phyloP scores from a whole-genome alignment of 2,113 vertebrate species.

The Podocnemis expansa region DNA sequence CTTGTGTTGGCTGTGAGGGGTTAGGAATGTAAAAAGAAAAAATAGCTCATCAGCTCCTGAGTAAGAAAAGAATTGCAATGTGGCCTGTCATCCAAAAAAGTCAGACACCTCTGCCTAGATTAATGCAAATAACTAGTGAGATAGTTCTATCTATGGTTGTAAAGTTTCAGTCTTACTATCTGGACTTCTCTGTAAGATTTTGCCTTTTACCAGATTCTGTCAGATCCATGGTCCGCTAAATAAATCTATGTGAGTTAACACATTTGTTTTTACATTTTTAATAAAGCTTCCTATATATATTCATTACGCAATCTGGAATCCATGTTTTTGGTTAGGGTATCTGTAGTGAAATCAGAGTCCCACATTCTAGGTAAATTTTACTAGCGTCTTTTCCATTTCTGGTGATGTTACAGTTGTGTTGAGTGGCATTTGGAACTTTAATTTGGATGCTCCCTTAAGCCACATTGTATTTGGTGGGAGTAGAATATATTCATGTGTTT shows the following conservation, averaged over 20 bases:
- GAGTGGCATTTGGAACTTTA: neutral
- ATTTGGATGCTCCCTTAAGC: neutral
- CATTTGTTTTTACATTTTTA: neutral
- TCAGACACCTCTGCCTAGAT: too few species aligned
- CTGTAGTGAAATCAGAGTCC: neutral
- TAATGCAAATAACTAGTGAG: neutral
- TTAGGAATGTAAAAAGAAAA: too few species aligned
- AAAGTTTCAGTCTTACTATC: neutral
- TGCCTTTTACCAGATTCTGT: neutral
- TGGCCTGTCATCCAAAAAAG: too few species aligned
- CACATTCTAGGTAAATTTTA: neutral
- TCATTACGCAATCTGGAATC: neutral
- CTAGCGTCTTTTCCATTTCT: neutral
- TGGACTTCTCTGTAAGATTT: neutral
- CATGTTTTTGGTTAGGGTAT: neutral
- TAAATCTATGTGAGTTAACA: neutral
- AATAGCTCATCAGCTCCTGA: too few species aligned
- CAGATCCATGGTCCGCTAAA: neutral
- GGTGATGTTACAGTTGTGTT: neutral
- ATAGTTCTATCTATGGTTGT: neutral
- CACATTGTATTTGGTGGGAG: neutral
- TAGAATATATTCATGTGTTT: neutral
- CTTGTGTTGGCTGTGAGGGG: too few species aligned
- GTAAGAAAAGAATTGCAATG: too few species aligned
- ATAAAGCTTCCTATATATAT: neutral